Evolutionary conservation across 2,113 vertebrate genomes (phyloP), one percentile per base, ranked within the genome.

Genomic region (Triplophysa siluroides): DNA sequence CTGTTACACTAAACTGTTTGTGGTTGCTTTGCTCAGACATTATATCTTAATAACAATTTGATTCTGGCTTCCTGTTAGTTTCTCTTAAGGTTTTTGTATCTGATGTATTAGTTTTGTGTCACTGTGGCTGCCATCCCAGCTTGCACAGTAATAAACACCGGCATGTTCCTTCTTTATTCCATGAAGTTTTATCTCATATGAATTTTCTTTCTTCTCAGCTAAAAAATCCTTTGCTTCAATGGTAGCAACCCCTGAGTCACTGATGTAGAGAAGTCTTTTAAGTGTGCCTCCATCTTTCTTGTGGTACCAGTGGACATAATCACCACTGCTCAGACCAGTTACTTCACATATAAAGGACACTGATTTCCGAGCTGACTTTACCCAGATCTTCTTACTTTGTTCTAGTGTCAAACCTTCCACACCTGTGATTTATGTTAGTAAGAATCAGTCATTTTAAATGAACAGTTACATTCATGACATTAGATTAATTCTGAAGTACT

Each of bases 261-360:
- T 24, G 0, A 78, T 16, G 2, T 76, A 64, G 0, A 79, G 64
- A 1, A 83, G 24, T 45, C 81, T 74, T 19, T 64, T 83, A 0
- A 83, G 52, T 0, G 56, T 4, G 45, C 80, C 50, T 63, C 64
- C 71, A 1, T 77, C 66, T 47, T 66, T 80, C 8, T 77, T 75
- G 56, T 79, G 71, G 24, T 83, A 83, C 77, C 77, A 83, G 65
- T 79, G 71, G 58, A 83, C 6, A 14, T 56, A 64, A 3, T 1
- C 0, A 6, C 0, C 5, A 26, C 56, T 76, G 19, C 16, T 0
- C 23, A 5, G 18, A 50, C 6, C 79, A 75, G 18, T 81, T 71
- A 38, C 33, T 38, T 38, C 1, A 1, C 33, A 38, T 47, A 75
- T 66, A 29, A 81, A 60, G 2, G 63, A 38, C 33, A 38, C 70